A percentile compares a stretch with the other conserved stretches of the same genome.
phyloP scores from a whole-genome alignment of 30 jellyfish, hydroid and myxozoan species.

The Mastigias papua region DNA sequence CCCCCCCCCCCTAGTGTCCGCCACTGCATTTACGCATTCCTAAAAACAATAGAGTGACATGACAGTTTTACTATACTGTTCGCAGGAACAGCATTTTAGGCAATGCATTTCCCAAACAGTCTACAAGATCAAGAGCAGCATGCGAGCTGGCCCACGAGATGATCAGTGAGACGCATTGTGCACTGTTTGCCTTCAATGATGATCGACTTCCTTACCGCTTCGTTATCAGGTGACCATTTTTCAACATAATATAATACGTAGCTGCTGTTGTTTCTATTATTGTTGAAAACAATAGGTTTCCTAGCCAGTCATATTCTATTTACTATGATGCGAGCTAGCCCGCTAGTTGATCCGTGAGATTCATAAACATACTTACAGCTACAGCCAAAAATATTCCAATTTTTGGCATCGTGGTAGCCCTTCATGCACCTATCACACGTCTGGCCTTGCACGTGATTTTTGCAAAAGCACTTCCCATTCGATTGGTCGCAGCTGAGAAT shows the following conservation, averaged over 20 bases:
- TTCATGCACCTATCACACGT: constrained; percentile 75
- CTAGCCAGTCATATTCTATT: too few species aligned
- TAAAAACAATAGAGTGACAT: too few species aligned
- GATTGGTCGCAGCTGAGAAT: constrained; percentile 64
- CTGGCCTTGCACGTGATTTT: constrained; percentile 72
- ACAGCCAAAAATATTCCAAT: constrained; percentile 81
- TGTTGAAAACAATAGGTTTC: too few species aligned
- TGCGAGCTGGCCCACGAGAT: background rate
- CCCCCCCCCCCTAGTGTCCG: too few species aligned
- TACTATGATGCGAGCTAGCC: background rate
- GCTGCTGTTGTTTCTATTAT: background rate
- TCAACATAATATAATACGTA: too few species aligned
- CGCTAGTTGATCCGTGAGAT: background rate
- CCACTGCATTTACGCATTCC: too few species aligned
- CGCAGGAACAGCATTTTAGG: too few species aligned
- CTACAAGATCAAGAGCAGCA: too few species aligned
- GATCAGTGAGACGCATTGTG: background rate
- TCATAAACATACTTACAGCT: constrained; percentile 45
- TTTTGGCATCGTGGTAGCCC: constrained; percentile 65
- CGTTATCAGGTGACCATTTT: background rate
- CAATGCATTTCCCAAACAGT: too few species aligned
- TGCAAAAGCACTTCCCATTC: constrained; percentile 92
- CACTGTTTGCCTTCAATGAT: too few species aligned
- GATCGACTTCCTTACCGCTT: too few species aligned
- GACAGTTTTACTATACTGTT: too few species aligned